Base-by-base conservation (phyloP, 2,113 vertebrate genomes). In the Vulpes vulpes region DNA sequence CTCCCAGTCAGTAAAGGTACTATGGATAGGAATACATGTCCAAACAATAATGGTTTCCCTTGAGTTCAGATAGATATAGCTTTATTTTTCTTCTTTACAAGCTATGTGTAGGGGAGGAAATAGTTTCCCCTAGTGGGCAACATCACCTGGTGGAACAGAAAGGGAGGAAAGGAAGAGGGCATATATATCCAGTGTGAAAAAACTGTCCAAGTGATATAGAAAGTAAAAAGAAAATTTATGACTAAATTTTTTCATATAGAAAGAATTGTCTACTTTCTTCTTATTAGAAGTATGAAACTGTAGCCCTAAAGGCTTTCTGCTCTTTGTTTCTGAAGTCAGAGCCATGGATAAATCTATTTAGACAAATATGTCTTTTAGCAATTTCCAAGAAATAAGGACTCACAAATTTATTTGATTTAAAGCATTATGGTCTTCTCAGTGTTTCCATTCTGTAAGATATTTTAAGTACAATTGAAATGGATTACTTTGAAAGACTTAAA, bases 321-420 rank as follows among this genome's bases (percentile, higher is more conserved):
- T 89, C 65, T 95, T 87, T 73, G 43, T 92, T 92, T 92, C 90
- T 74, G 83, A 92, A 92, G n/a, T 73, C n/a, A 57, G 20, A 95
- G 27, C 27, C 32, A 67, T 5, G 17, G 80, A 32, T 60, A 78
- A 91, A 59, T 91, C 43, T 89, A 65, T 93, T 89, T 88, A 89
- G 51, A 76, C 51, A 65, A 89, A 89, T 22, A 43, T 12, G 32
- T 64, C 38, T 9, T 85, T 96, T 89, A 96, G 71, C 30, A 84
- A 43, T 25, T 78, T 84, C 79, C 80, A 38, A 85, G 20, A 69
- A 83, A 79, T 94, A 84, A 69, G 25, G 12, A 69, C 57, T 64
- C 51, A 89, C 51, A 93, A 76, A 60, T 79, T 57, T 76, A 69
- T 89, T 78, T 96, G 32, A 79, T 96, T 85, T 51, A 84, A 89